phyloP scores from a whole-genome alignment of 1,140 invertebrate genomes.

The Lasioglossum baleicum region DNA sequence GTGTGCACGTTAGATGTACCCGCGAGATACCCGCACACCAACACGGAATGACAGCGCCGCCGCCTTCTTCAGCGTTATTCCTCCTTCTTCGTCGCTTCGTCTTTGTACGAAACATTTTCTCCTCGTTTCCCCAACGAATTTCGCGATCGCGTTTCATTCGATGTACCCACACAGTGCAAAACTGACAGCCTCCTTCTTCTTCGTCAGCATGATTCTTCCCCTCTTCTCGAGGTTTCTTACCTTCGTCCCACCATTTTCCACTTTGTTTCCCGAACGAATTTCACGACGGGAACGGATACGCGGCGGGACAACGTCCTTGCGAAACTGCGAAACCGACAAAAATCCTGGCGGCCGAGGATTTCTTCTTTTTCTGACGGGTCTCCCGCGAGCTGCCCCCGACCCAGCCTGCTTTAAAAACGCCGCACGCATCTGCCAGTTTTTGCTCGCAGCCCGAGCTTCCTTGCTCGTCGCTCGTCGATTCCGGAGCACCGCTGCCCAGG shows the following conservation, averaged over 20 bases:
- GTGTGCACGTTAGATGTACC: constrained; percentile 22
- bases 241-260: no score
- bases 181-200: no score
- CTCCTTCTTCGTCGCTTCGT: constrained; percentile 22
- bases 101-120: constrained; percentile 3
- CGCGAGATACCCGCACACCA: constrained; percentile 40
- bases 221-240: no score
- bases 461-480: constrained; percentile 39
- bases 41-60: constrained; percentile 53
- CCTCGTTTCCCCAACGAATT: constrained; percentile 10
- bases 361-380: constrained; percentile 14
- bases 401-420: constrained; percentile 55
- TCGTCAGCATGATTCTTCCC: no score
- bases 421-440: constrained; percentile 61
- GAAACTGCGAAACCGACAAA: constrained; percentile 6
- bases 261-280: no score
- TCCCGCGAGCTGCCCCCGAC: constrained; percentile 24
- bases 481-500: constrained; percentile 12
- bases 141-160: no score
- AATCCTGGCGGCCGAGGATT: constrained; percentile 4
- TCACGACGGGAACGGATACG: no score
- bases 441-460: constrained; percentile 27
- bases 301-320: constrained; percentile 6
- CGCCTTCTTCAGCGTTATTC: constrained; percentile 20
- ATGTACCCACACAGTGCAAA: no score